Conservation (phyloP, 64 coral and sea anemone genomes). For the Astreopora myriophthalma region DNA sequence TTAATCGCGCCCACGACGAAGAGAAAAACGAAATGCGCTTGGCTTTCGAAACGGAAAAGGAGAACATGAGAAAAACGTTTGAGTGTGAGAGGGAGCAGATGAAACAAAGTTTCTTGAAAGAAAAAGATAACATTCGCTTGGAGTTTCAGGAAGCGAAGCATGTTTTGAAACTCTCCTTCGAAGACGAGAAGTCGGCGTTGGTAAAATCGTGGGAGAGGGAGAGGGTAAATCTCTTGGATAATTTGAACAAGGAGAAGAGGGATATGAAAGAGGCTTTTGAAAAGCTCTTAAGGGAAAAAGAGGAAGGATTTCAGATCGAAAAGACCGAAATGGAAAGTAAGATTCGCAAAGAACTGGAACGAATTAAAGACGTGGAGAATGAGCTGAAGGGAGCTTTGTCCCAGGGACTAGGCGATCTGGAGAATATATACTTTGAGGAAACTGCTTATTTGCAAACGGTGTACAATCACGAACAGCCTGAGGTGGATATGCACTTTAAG, state of each 20-base stretch:
- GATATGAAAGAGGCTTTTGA: conserved; percentile 79
- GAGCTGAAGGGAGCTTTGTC: conserved; percentile 89
- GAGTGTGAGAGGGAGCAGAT: conserved; percentile 96
- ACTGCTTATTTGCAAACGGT: conserved; percentile 59
- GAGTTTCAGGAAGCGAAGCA: conserved; percentile 98
- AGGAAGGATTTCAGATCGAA: conserved; percentile 76
- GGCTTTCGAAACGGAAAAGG: conserved; percentile 86
- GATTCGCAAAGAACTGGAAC: conserved; percentile 84
- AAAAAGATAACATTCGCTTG: conserved; percentile 90
- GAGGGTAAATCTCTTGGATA: conserved; percentile 71
- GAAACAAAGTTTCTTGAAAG: conserved; percentile 89
- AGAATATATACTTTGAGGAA: conserved; percentile 88
- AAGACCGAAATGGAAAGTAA: conserved; percentile 83
- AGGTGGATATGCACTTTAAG: conserved; percentile 96
- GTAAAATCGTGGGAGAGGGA: conserved; percentile 78
- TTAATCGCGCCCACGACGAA: conserved; percentile 85
- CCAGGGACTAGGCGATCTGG: conserved; percentile 80
- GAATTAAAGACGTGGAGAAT: conserved; percentile 90
- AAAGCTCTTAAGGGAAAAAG: conserved; percentile 58
- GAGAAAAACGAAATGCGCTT: conserved; percentile 88
- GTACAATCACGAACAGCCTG: conserved; percentile 79
- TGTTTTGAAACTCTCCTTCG: conserved; percentile 93
- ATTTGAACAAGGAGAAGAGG: conserved; percentile 80
- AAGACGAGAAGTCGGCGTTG: conserved; percentile 83
- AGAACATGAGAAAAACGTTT: conserved; percentile 83